Evolutionary conservation across 2,888 invertebrate genomes (phyloP), one percentile per base, ranked within the genome.

Genomic region (Lordiphosa andalusiaca): DNA sequence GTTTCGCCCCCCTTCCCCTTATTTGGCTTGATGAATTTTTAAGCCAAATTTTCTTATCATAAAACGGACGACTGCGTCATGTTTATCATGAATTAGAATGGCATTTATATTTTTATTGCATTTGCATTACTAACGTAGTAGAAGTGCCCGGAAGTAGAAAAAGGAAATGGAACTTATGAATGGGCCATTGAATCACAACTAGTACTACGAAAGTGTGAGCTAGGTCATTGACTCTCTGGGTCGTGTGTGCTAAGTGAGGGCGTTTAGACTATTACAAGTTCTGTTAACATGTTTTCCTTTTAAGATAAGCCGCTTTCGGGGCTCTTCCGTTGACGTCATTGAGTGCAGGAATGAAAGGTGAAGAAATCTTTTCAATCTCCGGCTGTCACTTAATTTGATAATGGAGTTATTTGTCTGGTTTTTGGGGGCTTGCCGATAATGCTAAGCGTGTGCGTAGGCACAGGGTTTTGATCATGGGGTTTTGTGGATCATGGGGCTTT

Each of bases 21-120:
- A 2, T 50, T 57, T 35, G 23, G 23, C 38, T 21, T 55, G 59
- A 60, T 61, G 60, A 37, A 53, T 48, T 63, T 60, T 80, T 60
- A 76, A 64, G 47, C 44, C 59, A 61, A 69, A 69, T 60, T 60
- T 13, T 19, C 12, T 40, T 67, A 81, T 81, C 54, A 47, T 33
- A 10, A 33, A 64, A 48, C 64, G 64, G 39, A 12, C 55, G 19
- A 13, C 12, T 37, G n/a, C 56, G 62, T 65, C 62, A 63, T 41
- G 4, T 56, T n/a, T 16, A 49, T 46, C 38, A 19, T 36, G 46
- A 33, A 12, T 7, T 39, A 19, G 58, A 35, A 35, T 50, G 62
- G 62, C 33, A 65, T 63, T 63, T 63, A 41, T 56, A 63, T 63
- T 63, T 65, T 37, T 56, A 63, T 50, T 56, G 65, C 65, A 55